phyloP scores from a whole-genome alignment of 2,888 invertebrate genomes.

The Plebejus anna region DNA sequence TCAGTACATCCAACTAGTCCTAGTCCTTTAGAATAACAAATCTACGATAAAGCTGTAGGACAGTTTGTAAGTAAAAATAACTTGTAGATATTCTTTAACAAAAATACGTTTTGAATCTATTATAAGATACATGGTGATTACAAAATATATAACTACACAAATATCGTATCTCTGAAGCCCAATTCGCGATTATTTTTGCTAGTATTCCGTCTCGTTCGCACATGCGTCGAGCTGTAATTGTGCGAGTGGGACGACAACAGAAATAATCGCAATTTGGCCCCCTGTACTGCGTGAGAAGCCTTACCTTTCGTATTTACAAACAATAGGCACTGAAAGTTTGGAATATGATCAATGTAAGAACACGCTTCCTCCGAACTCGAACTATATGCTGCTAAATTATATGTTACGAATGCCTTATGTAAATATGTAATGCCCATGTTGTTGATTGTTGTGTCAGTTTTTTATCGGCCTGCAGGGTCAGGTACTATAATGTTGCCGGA shows the following conservation, averaged over 20 bases:
- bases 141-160: slow-evolving; percentile 56
- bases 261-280: slow-evolving; percentile 14
- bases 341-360: slow-evolving; percentile 48
- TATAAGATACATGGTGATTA: slow-evolving; percentile 59
- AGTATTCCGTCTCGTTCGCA: background rate
- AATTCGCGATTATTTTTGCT: slow-evolving; percentile 37
- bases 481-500: background rate
- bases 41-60: slow-evolving; percentile 23
- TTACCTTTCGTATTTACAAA: slow-evolving; percentile 59
- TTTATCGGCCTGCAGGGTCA: background rate
- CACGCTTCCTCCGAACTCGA: slow-evolving; percentile 31
- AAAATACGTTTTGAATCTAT: slow-evolving; percentile 47
- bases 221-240: background rate
- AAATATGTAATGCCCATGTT: slow-evolving; percentile 53
- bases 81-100: slow-evolving; percentile 25
- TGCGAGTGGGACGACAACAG: background rate
- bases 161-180: slow-evolving; percentile 73
- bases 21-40: slow-evolving; percentile 15
- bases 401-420: slow-evolving; percentile 59
- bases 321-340: slow-evolving; percentile 67
- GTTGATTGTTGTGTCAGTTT: background rate
- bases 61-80: slow-evolving; percentile 25
- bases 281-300: slow-evolving; percentile 39
- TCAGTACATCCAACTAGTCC: background rate
- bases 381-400: slow-evolving; percentile 57